These are phyloP conservation scores for Chrysolina americana DNA, from an alignment of 2,888 invertebrate genomes.

Conservation along the genomic window DNA sequence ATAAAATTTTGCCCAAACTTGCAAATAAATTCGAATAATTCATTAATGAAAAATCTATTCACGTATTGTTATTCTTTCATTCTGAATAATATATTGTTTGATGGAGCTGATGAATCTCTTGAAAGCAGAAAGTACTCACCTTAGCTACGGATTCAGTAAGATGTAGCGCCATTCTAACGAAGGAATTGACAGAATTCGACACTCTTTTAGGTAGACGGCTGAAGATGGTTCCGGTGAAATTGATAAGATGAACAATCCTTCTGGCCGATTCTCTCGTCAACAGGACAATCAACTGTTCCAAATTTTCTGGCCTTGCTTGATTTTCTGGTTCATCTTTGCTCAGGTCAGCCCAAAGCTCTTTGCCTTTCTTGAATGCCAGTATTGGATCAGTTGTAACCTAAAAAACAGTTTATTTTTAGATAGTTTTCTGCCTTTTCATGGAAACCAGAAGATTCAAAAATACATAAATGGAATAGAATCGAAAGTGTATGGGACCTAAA, in stretches of 20 bases:
- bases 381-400: constrained; percentile 86
- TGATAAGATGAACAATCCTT: constrained; percentile 83
- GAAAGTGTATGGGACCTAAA: too few relatives aligned
- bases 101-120: too few relatives aligned
- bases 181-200: constrained; percentile 54
- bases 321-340: constrained; percentile 88
- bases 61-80: too few relatives aligned
- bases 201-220: constrained; percentile 72
- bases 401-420: constrained; percentile 37
- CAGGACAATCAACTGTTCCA: constrained; percentile 84
- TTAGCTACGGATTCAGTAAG: constrained; percentile 78
- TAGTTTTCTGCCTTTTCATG: background rate
- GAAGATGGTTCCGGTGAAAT: constrained; percentile 76
- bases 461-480: too few relatives aligned
- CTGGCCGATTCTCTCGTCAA: constrained; percentile 85
- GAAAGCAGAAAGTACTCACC: constrained; percentile 67
- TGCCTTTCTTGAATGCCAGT: constrained; percentile 81
- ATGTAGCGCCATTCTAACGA: constrained; percentile 73
- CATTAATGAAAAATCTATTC: too few relatives aligned
- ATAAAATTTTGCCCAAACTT: too few relatives aligned
- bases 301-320: constrained; percentile 83
- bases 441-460: too few relatives aligned
- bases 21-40: too few relatives aligned
- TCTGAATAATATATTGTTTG: too few relatives aligned
- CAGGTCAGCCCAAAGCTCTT: constrained; percentile 79